Evolutionary conservation across 2,888 invertebrate species (phyloP).

Genomic region (Pterostichus niger): DNA sequence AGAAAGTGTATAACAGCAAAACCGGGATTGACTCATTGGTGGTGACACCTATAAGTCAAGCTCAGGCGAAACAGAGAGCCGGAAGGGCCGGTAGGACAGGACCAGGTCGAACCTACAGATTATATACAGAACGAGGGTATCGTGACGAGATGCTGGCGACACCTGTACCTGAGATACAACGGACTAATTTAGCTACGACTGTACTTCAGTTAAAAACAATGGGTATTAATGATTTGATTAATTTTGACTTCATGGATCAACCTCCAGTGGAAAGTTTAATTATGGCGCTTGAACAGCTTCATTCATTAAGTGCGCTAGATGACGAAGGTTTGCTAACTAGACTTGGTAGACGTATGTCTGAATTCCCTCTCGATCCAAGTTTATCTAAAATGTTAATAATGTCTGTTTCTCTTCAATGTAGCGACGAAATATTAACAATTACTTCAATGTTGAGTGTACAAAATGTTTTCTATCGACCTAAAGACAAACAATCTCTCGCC

Average conservation of each 20-base stretch:
- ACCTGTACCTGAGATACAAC: slow-evolving; percentile 98
- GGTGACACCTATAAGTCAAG: slow-evolving; percentile 99
- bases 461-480: slow-evolving; percentile 97
- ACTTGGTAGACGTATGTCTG: slow-evolving; percentile 89
- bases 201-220: slow-evolving; percentile 98
- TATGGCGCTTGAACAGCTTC: slow-evolving; percentile 97
- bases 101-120: slow-evolving; percentile 97
- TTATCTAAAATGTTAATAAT: slow-evolving; percentile 93
- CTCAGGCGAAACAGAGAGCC: slow-evolving; percentile 98
- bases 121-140: slow-evolving; percentile 99
- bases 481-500: slow-evolving; percentile 97
- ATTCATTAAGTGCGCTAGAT: slow-evolving; percentile 97
- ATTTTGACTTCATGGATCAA: slow-evolving; percentile 99
- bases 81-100: slow-evolving; percentile 80
- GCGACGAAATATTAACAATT: slow-evolving; percentile 98
- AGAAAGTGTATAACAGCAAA: slow-evolving; percentile 98
- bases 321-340: slow-evolving; percentile 93
- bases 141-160: slow-evolving; percentile 99
- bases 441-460: slow-evolving; percentile 99
- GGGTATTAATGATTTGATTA: slow-evolving; percentile 98
- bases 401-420: slow-evolving; percentile 98
- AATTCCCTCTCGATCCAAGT: slow-evolving; percentile 99
- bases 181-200: slow-evolving; percentile 98
- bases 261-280: slow-evolving; percentile 98
- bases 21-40: slow-evolving; percentile 99